phyloP scores from a whole-genome alignment of 2,113 vertebrate species.

The Chloroceryle aenea region DNA sequence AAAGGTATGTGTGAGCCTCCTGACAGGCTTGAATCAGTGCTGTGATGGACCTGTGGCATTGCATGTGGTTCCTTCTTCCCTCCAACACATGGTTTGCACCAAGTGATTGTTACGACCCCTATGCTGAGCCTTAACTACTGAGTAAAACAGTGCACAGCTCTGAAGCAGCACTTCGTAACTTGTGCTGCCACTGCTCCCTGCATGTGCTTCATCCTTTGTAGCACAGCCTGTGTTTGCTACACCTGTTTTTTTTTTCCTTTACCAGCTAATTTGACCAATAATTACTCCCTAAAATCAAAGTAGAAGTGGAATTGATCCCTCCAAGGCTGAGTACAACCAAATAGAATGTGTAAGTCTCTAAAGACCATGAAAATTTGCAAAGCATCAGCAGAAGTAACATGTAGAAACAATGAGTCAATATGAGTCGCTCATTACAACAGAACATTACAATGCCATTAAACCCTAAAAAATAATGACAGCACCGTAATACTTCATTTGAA shows the following conservation, averaged over 20 bases:
- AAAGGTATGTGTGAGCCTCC: not conserved
- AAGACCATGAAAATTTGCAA: not conserved
- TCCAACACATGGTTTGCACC: accelerated
- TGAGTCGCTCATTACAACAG: not conserved
- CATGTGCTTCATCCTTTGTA: not conserved
- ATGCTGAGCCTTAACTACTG: not conserved
- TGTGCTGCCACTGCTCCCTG: not conserved
- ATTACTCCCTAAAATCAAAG: not conserved
- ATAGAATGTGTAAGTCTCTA: not conserved
- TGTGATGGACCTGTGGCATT: not conserved
- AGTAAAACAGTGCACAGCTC: accelerated
- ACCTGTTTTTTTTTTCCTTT: not conserved
- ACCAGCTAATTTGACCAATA: not conserved
- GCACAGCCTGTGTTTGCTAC: not conserved
- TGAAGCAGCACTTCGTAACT: not conserved
- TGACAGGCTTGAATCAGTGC: accelerated
- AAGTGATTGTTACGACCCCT: no score
- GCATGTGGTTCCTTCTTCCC: not conserved
- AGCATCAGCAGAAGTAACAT: not conserved
- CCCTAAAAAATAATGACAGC: not conserved
- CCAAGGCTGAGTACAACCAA: not conserved
- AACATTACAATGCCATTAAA: not conserved
- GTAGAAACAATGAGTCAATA: not conserved
- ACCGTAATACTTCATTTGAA: not conserved
- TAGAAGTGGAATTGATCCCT: not conserved